phyloP scores from a whole-genome alignment of 2,797 vertebrate genomes.

The Emys orbicularis region DNA sequence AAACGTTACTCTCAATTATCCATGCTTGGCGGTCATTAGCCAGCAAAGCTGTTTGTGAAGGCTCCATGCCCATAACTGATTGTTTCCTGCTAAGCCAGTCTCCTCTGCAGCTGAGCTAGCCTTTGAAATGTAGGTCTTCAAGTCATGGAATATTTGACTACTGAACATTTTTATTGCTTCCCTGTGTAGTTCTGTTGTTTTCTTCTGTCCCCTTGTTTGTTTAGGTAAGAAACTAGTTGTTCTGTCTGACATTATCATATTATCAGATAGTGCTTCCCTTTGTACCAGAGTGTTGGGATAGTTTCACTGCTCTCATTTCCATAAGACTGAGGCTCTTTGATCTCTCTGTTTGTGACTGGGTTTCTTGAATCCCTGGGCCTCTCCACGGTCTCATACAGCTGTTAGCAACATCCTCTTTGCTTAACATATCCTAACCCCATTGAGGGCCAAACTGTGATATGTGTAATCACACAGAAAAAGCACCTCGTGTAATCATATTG shows the following conservation, averaged over 20 bases:
- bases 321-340: neutral
- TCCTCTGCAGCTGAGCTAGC: neutral
- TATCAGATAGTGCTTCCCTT: neutral
- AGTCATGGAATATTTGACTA: neutral
- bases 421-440: accelerated
- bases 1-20: neutral
- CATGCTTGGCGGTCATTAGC: neutral
- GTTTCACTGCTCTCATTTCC: neutral
- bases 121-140: neutral
- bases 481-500: neutral
- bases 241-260: neutral
- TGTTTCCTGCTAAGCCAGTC: neutral
- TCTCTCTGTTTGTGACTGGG: neutral
- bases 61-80: neutral
- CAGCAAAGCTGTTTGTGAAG: neutral
- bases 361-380: neutral
- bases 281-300: neutral
- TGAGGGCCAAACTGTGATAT: accelerated
- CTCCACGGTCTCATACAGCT: neutral
- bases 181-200: neutral
- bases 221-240: neutral
- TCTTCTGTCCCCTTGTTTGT: neutral
- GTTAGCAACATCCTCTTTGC: neutral
- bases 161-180: neutral
- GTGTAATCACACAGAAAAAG: accelerated